Conservation (phyloP, 2,113 vertebrate genomes). For the Bungarus multicinctus region DNA sequence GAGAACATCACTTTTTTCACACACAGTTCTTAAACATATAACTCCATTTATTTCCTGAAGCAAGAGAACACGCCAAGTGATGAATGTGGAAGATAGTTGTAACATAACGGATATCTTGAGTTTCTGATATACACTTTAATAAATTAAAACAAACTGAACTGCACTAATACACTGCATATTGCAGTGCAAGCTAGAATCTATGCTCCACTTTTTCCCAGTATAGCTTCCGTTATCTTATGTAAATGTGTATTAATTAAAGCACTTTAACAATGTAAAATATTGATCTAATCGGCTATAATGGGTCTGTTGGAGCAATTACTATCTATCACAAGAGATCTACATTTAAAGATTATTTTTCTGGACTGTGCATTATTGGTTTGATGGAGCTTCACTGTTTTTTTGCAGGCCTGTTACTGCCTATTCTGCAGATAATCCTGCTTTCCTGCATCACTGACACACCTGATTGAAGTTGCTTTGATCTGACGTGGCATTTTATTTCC, state of each 20-base stretch:
- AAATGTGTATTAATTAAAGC: constrained; percentile 69
- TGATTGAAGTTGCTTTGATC: constrained; percentile 14
- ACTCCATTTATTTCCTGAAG: not conserved
- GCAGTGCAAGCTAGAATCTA: constrained; percentile 1
- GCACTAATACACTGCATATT: not conserved
- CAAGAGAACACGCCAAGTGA: not conserved
- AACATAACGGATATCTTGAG: not conserved
- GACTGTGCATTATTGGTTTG: constrained; percentile 25
- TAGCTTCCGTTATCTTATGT: constrained; percentile 50
- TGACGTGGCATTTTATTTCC: not conserved
- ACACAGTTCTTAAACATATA: rapidly evolving
- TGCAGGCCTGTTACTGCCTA: constrained; percentile 15
- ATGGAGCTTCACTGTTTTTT: constrained; percentile 9
- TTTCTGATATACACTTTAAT: not conserved
- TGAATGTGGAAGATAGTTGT: not conserved
- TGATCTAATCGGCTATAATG: constrained; percentile 56
- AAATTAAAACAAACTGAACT: constrained; percentile 9
- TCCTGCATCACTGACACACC: constrained; percentile 3
- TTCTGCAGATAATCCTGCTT: constrained; percentile 22
- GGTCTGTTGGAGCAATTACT: constrained; percentile 54
- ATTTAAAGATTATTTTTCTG: constrained; percentile 14
- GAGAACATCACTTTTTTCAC: not conserved
- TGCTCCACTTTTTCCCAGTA: not conserved
- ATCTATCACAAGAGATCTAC: constrained; percentile 45
- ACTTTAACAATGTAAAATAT: constrained; percentile 58